Evolutionary conservation across 2,888 invertebrate genomes (phyloP).

Genomic region (Thelaira solivaga): DNA sequence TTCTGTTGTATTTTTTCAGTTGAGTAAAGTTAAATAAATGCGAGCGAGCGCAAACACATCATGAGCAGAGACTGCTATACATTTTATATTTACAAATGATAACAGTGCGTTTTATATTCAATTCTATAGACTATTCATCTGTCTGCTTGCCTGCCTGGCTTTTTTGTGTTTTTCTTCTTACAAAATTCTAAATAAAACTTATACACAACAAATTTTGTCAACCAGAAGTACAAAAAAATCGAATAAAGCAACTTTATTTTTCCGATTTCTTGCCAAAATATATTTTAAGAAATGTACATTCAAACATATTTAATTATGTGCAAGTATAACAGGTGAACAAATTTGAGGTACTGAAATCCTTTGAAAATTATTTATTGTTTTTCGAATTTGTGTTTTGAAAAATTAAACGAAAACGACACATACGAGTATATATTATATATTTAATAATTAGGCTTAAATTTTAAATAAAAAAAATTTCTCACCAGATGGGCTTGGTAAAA

Average conservation of each 20-base stretch:
- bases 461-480: no score
- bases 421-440: no score
- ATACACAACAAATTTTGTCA: slow-evolving; percentile 48
- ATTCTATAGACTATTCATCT: background rate
- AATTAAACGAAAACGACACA: no score
- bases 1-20: slow-evolving; percentile 20
- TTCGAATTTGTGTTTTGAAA: no score
- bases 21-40: slow-evolving; percentile 39
- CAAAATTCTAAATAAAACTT: slow-evolving; percentile 39
- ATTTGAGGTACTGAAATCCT: no score
- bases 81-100: background rate
- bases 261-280: slow-evolving; percentile 52
- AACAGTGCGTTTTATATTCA: background rate
- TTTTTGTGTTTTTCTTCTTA: slow-evolving; percentile 25
- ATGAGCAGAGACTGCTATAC: slow-evolving; percentile 12
- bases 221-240: slow-evolving; percentile 37
- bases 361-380: no score
- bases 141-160: background rate
- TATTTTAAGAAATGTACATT: slow-evolving; percentile 2
- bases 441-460: no score
- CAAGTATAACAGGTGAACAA: background rate
- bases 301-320: background rate
- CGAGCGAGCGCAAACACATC: slow-evolving; percentile 30
- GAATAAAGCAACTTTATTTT: slow-evolving; percentile 43
- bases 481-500: no score